These are phyloP conservation scores for Helostoma temminkii DNA, from an alignment of 2,797 vertebrate species.

Conservation along the genomic window DNA sequence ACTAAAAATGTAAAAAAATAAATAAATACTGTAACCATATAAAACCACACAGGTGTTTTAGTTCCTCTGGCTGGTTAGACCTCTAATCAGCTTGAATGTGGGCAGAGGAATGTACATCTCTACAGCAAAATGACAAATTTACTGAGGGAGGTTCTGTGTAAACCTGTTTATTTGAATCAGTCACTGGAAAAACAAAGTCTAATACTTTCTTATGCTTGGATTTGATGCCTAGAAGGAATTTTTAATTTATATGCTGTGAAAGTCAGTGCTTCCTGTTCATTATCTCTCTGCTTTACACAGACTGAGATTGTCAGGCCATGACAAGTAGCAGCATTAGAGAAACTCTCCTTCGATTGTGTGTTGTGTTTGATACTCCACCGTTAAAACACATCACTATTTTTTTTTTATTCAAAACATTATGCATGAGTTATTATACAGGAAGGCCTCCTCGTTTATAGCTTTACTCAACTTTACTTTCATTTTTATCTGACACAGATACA, in stretches of 20 bases:
- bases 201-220: neutral
- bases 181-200: neutral
- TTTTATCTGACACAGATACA: conserved; percentile 18
- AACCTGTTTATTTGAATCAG: conserved; percentile 17
- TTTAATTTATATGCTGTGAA: neutral
- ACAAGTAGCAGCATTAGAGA: neutral
- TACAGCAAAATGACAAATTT: neutral
- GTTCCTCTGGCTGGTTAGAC: conserved; percentile 4
- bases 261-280: neutral
- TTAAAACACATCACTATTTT: neutral
- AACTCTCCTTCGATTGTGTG: neutral
- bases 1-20: neutral
- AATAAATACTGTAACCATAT: neutral
- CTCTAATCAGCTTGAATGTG: neutral
- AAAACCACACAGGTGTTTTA: conserved; percentile 13
- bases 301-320: conserved; percentile 2
- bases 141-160: neutral
- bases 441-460: neutral
- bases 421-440: neutral
- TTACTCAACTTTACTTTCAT: conserved; percentile 25
- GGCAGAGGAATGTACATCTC: conserved; percentile 7
- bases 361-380: neutral
- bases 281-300: neutral
- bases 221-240: neutral
- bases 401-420: neutral